A percentile compares a stretch with the other conserved stretches of the same genome.
These are phyloP conservation scores for Brachyptera risi DNA, from an alignment of 2,888 invertebrate genomes.

Conservation along the genomic window DNA sequence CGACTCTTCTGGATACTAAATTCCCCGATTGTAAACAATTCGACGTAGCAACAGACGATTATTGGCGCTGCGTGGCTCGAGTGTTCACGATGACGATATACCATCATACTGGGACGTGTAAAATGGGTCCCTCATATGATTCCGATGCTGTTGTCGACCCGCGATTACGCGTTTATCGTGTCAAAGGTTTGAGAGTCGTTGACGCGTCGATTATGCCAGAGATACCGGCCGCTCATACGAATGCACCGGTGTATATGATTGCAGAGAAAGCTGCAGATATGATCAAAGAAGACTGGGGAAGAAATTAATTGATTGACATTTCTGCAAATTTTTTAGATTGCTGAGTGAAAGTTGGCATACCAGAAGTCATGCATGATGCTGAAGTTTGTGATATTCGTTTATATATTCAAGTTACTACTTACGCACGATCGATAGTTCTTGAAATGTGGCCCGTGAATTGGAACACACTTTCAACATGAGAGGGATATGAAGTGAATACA, in stretches of 20 bases:
- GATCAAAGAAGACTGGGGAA: slow-evolving; percentile 55
- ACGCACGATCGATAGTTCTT: no score
- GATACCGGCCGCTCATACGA: slow-evolving; percentile 71
- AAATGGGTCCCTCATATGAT: slow-evolving; percentile 58
- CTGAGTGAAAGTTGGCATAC: no score
- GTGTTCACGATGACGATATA: slow-evolving; percentile 66
- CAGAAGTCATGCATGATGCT: no score
- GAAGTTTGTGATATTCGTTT: no score
- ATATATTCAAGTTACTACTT: no score
- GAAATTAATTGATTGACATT: no score
- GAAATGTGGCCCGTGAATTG: no score
- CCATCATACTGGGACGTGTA: slow-evolving; percentile 62
- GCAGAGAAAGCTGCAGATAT: slow-evolving; percentile 73
- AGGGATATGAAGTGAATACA: no score
- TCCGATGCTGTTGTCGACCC: slow-evolving; percentile 61
- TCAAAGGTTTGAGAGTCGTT: slow-evolving; percentile 63
- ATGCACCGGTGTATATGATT: slow-evolving; percentile 73
- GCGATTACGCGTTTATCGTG: slow-evolving; percentile 58
- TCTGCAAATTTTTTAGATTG: no score
- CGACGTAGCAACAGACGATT: slow-evolving; percentile 58
- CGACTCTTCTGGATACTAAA: slow-evolving; percentile 15
- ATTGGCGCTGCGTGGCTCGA: slow-evolving; percentile 63
- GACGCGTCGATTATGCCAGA: slow-evolving; percentile 78
- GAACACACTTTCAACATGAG: no score
- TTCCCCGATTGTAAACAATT: slow-evolving; percentile 47